Evolutionary conservation across 2,797 vertebrate genomes (phyloP).

Genomic region (Trachurus trachurus): DNA sequence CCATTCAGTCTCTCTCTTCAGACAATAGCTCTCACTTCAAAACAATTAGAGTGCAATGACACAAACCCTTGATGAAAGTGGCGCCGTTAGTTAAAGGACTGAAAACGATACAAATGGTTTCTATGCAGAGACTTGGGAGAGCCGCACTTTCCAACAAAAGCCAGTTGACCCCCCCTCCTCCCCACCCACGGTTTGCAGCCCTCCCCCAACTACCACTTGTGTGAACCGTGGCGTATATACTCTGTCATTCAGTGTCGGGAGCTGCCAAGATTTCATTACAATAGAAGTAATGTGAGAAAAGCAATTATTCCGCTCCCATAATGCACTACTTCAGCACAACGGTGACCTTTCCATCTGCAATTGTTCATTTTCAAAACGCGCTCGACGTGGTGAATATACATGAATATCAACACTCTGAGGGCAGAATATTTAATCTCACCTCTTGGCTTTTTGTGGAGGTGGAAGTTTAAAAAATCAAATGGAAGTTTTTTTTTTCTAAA

Average conservation of each 20-base stretch:
- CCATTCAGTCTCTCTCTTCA: conserved; percentile 66
- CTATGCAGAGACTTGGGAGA: conserved; percentile 61
- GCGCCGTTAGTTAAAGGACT: conserved; percentile 54
- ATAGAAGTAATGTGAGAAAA: conserved; percentile 83
- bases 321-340: conserved; percentile 81
- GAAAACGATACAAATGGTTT: conserved; percentile 74
- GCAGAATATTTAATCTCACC: conserved; percentile 69
- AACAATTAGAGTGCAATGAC: conserved; percentile 75
- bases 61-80: conserved; percentile 71
- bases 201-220: conserved; percentile 21
- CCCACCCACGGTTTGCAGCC: no score
- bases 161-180: conserved; percentile 64
- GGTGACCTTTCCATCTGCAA: conserved; percentile 81
- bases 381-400: conserved; percentile 70
- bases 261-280: conserved; percentile 80
- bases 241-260: conserved; percentile 75
- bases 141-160: conserved; percentile 68
- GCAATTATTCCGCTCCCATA: conserved; percentile 83
- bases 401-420: conserved; percentile 69
- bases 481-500: conserved; percentile 53
- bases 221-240: conserved; percentile 65
- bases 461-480: conserved; percentile 56
- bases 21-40: conserved; percentile 73
- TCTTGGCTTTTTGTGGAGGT: conserved; percentile 27
- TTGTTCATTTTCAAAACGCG: conserved; percentile 79